Evolutionary conservation across 2,797 vertebrate genomes (phyloP).

Genomic region (Hipposideros larvatus): DNA sequence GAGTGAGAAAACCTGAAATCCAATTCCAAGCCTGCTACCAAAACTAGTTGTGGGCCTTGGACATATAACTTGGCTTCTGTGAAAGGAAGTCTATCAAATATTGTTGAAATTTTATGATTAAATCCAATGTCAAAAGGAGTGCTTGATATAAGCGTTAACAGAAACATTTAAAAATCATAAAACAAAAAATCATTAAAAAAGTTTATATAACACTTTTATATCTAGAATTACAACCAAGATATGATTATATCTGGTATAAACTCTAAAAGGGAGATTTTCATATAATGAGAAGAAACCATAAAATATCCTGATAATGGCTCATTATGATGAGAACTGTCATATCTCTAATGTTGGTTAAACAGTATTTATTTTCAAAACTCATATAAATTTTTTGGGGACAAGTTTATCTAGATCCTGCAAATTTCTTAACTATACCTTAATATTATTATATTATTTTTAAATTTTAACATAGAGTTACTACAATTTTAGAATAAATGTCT

Average conservation of each 20-base stretch:
- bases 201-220: background rate
- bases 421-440: background rate
- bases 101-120: background rate
- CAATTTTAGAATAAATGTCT: background rate
- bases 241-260: background rate
- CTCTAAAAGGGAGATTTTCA: background rate
- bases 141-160: background rate
- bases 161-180: background rate
- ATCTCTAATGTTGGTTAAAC: background rate
- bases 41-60: background rate
- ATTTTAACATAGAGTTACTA: background rate
- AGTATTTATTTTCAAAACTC: background rate
- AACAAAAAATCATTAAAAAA: background rate
- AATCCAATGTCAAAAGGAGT: background rate
- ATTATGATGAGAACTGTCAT: background rate
- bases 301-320: background rate
- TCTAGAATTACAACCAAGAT: background rate
- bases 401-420: background rate
- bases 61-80: background rate
- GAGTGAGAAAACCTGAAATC: background rate
- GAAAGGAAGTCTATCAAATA: background rate
- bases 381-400: background rate
- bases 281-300: background rate
- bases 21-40: background rate
- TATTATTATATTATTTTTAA: background rate